Percentiles rank a stretch among this genome's conserved stretches.
phyloP scores from a whole-genome alignment of 2,888 invertebrate genomes.

The Fragum whitleyi region DNA sequence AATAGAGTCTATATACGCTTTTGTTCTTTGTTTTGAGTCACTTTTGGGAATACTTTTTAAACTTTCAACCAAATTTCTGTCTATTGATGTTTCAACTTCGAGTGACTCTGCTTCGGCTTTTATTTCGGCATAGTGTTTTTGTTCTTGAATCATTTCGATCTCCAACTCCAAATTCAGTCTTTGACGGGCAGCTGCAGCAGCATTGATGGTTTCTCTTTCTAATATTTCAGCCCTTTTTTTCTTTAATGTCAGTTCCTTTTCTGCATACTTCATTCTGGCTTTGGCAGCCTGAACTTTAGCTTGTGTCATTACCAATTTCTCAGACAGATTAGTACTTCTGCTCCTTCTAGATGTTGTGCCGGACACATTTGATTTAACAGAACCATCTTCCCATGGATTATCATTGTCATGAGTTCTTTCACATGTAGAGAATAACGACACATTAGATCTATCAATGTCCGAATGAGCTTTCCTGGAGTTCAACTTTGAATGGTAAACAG shows the following conservation, averaged over 20 bases:
- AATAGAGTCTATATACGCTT: neutral
- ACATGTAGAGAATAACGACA: too few relatives aligned
- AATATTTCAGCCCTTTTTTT: neutral
- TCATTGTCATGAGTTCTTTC: too few relatives aligned
- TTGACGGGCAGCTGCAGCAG: neutral
- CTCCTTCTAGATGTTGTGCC: neutral
- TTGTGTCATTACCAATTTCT: neutral
- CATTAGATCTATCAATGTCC: too few relatives aligned
- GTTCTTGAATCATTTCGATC: neutral
- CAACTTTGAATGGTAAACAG: too few relatives aligned
- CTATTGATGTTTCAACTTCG: neutral
- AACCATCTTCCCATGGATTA: too few relatives aligned
- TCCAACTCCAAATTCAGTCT: neutral
- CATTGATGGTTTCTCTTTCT: neutral
- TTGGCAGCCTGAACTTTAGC: constrained; percentile 5
- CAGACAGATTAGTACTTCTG: neutral
- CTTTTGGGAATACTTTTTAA: neutral
- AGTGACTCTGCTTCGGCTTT: constrained; percentile 7
- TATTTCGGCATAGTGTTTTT: neutral
- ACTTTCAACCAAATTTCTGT: neutral
- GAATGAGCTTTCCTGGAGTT: too few relatives aligned
- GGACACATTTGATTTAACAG: too few relatives aligned
- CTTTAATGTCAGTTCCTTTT: neutral
- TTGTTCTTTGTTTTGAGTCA: neutral
- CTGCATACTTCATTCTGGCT: neutral